Evolutionary conservation across 2,113 vertebrate genomes (phyloP).

Genomic region (Morone chrysops): DNA sequence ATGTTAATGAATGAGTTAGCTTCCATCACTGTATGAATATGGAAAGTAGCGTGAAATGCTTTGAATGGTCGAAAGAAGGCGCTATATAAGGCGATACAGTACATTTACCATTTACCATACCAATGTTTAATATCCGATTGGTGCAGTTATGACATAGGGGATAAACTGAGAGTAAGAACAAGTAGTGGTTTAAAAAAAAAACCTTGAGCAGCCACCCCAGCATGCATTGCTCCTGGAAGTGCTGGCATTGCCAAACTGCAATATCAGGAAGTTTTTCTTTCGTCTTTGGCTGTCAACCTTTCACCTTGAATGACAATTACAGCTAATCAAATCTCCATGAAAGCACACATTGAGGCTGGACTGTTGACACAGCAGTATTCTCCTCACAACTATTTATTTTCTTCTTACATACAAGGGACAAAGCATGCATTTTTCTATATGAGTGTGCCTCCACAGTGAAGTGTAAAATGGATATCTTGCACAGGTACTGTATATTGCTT

Average conservation of each 20-base stretch:
- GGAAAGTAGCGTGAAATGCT: no score
- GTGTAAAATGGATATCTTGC: constrained; percentile 32
- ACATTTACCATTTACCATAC: no score
- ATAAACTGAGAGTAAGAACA: background rate
- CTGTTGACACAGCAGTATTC: constrained; percentile 44
- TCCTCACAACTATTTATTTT: background rate
- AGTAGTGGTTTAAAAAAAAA: background rate
- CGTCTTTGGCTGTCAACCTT: constrained; percentile 37
- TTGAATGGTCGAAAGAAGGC: no score
- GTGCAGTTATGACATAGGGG: background rate
- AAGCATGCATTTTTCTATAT: constrained; percentile 14
- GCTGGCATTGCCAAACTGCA: constrained; percentile 24
- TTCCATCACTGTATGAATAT: no score
- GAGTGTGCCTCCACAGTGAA: constrained; percentile 16
- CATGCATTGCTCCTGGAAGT: constrained; percentile 22
- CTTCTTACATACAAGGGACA: background rate
- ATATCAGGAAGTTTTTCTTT: constrained; percentile 24
- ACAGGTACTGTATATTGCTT: constrained; percentile 36
- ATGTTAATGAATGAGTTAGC: no score
- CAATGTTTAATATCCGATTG: no score
- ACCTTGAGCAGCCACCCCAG: constrained; percentile 3
- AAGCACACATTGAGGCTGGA: background rate
- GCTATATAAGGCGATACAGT: no score
- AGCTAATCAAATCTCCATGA: constrained; percentile 47
- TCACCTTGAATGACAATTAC: constrained; percentile 52